These are phyloP conservation scores for Auanema freiburgensis DNA, from an alignment of 2,888 invertebrate species.

Conservation along the genomic window DNA sequence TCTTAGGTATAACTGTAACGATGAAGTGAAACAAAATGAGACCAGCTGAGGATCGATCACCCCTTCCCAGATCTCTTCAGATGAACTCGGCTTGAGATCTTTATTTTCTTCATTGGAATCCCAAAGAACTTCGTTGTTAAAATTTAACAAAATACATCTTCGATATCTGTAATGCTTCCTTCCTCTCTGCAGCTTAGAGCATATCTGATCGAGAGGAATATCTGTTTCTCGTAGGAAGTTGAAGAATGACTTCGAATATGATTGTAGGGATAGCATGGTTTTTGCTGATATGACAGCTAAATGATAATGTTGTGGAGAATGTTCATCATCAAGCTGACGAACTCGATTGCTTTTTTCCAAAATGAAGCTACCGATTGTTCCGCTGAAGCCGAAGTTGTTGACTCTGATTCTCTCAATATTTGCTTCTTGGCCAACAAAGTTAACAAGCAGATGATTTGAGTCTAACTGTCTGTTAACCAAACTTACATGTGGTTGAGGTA, in stretches of 20 bases:
- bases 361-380: conserved; percentile 42
- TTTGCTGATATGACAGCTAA: conserved; percentile 43
- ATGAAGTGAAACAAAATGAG: too few relatives aligned
- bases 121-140: conserved; percentile 22
- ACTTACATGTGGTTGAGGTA: conserved; percentile 32
- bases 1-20: too few relatives aligned
- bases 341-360: conserved; percentile 16
- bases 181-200: conserved; percentile 12
- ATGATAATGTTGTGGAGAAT: conserved; percentile 16
- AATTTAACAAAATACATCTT: conserved; percentile 25
- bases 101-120: background rate
- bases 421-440: conserved; percentile 38
- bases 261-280: conserved; percentile 11
- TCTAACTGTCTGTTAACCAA: conserved; percentile 22
- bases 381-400: conserved; percentile 61
- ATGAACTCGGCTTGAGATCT: too few relatives aligned
- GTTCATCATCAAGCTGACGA: background rate
- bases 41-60: too few relatives aligned
- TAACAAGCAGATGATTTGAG: conserved; percentile 14
- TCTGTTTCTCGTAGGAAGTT: conserved; percentile 3
- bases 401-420: conserved; percentile 26
- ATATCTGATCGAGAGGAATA: conserved; percentile 10
- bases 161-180: conserved; percentile 28
- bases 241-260: conserved; percentile 9
- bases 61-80: background rate